phyloP scores from a whole-genome alignment of 1,140 invertebrate genomes.

The Sminthurides bifidus region DNA sequence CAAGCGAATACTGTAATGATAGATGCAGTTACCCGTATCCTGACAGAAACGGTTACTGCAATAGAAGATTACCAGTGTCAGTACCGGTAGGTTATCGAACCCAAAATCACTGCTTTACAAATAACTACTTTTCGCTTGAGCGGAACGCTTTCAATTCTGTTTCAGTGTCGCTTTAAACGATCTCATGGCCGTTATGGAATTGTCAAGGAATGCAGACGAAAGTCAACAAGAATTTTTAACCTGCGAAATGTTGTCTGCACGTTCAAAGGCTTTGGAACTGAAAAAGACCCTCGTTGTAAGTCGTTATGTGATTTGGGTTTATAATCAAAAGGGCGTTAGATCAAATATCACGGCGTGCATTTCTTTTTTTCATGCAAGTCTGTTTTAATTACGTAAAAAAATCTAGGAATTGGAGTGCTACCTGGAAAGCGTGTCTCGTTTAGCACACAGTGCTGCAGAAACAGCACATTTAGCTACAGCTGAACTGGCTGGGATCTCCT shows the following conservation, averaged over 20 bases:
- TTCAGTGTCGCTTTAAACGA: too few species aligned
- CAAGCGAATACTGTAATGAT: slow-evolving; percentile 21
- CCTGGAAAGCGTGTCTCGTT: slow-evolving; percentile 12
- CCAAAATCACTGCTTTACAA: too few species aligned
- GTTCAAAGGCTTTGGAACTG: slow-evolving; percentile 20
- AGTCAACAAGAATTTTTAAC: slow-evolving; percentile 14
- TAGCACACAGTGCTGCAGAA: slow-evolving; percentile 22
- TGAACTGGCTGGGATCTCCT: slow-evolving; percentile 21
- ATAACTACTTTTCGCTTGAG: background rate
- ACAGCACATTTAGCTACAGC: slow-evolving; percentile 25
- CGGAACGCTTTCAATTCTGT: background rate
- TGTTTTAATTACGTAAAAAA: background rate
- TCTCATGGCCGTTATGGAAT: slow-evolving; percentile 12
- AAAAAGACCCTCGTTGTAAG: slow-evolving; percentile 18
- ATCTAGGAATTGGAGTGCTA: slow-evolving; percentile 24
- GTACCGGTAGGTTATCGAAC: slow-evolving; percentile 20
- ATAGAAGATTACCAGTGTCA: slow-evolving; percentile 24
- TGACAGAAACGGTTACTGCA: slow-evolving; percentile 18
- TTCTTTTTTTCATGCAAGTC: too few species aligned
- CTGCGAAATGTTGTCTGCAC: slow-evolving; percentile 17
- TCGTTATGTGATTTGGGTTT: too few species aligned
- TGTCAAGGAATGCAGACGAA: slow-evolving; percentile 16
- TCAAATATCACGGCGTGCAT: background rate
- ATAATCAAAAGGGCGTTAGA: background rate
- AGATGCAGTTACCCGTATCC: slow-evolving; percentile 25